phyloP scores from a whole-genome alignment of 2,797 vertebrate species.

The Neomorphus geoffroyi region DNA sequence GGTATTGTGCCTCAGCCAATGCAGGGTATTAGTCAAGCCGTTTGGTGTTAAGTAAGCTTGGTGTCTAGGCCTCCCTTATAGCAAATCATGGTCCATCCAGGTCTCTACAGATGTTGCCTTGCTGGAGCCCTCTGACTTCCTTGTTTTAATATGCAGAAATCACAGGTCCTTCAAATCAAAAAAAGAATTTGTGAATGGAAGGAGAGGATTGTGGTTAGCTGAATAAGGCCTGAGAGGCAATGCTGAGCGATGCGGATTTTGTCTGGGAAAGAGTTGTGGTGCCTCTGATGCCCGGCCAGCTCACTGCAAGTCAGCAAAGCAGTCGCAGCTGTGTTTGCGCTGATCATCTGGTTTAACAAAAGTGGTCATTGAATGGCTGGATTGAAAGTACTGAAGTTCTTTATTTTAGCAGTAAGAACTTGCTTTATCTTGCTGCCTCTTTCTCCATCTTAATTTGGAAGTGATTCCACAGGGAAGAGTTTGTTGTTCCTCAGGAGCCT shows the following conservation, averaged over 20 bases:
- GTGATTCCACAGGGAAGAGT: neutral
- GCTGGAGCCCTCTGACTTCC: neutral
- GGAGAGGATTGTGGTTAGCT: neutral
- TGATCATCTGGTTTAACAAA: neutral
- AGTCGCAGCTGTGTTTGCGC: neutral
- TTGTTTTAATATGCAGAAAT: neutral
- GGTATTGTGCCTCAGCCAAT: neutral
- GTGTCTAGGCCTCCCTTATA: too few relatives aligned
- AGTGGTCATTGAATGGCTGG: neutral
- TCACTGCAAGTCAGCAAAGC: neutral
- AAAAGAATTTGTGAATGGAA: neutral
- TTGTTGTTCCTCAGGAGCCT: neutral
- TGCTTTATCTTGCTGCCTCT: neutral
- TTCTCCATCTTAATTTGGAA: neutral
- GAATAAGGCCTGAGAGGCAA: neutral
- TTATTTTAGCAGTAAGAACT: neutral
- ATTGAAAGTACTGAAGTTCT: neutral
- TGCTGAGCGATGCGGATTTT: accelerated
- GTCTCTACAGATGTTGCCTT: neutral
- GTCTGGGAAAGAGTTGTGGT: neutral
- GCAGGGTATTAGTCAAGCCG: neutral
- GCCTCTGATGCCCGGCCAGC: neutral
- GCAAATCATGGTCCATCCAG: neutral
- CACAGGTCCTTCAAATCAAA: neutral
- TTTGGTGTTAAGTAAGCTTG: neutral